These are phyloP conservation scores for Nemopilema nomurai DNA, from an alignment of 30 jellyfish, hydroid and myxozoan genomes.

Conservation along the genomic window DNA sequence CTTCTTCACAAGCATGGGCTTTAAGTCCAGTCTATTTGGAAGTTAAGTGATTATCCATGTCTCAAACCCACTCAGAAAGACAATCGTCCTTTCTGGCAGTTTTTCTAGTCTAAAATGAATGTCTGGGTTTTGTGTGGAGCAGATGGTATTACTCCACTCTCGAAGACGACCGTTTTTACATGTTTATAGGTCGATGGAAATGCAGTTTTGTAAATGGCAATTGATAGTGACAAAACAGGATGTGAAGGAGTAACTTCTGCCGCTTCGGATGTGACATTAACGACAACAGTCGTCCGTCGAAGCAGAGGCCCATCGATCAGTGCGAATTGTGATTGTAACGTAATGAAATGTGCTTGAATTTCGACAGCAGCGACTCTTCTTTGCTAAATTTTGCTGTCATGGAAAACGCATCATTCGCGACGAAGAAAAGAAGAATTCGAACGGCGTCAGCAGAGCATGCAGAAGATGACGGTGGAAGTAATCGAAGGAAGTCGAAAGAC, in stretches of 20 bases:
- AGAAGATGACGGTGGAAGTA: background rate
- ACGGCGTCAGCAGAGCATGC: background rate
- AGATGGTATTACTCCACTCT: background rate
- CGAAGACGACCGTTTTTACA: background rate
- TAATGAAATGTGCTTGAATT: background rate
- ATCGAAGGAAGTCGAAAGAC: background rate
- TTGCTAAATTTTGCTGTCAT: constrained; percentile 30
- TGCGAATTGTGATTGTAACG: background rate
- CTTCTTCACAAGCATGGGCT: background rate
- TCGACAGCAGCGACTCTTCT: background rate
- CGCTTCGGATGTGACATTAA: background rate
- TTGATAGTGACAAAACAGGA: background rate
- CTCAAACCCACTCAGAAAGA: constrained; percentile 1
- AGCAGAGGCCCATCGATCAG: background rate
- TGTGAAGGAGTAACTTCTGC: background rate
- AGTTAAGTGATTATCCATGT: constrained; percentile 9
- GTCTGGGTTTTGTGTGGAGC: constrained; percentile 17
- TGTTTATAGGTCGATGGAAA: background rate
- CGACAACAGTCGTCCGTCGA: background rate
- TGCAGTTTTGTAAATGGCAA: constrained; percentile 6
- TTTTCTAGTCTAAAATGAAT: background rate
- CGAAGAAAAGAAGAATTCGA: constrained; percentile 23
- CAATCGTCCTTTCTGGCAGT: constrained; percentile 22
- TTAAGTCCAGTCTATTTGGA: background rate
- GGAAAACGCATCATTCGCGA: constrained; percentile 39